A percentile compares a stretch with the other conserved stretches of the same genome.
These are phyloP conservation scores for Brachyalestes nurse DNA, from an alignment of 2,797 vertebrate species.

Conservation along the genomic window DNA sequence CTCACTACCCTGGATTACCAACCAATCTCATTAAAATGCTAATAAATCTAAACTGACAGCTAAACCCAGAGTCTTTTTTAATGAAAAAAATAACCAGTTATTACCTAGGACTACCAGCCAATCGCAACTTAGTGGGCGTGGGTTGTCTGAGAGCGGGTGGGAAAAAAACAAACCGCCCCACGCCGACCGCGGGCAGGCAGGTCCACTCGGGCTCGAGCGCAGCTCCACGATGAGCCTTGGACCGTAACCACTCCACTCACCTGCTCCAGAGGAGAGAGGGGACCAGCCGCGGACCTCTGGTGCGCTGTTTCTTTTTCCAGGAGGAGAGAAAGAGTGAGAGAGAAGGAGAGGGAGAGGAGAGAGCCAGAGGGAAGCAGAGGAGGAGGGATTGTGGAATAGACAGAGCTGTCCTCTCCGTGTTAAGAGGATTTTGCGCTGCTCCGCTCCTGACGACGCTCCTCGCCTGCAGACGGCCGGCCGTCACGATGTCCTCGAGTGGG, in stretches of 20 bases:
- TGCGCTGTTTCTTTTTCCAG: slow-evolving; percentile 66
- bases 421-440: slow-evolving; percentile 70
- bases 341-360: slow-evolving; percentile 2
- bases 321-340: slow-evolving; percentile 43
- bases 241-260: slow-evolving; percentile 73
- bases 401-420: slow-evolving; percentile 61
- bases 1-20: no score
- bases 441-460: slow-evolving; percentile 59
- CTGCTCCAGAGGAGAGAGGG: slow-evolving; percentile 69
- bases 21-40: no score
- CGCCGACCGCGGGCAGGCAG: slow-evolving; percentile 17
- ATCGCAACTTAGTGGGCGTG: background rate
- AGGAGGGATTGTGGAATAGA: slow-evolving; percentile 68
- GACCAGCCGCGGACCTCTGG: slow-evolving; percentile 61
- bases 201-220: slow-evolving; percentile 57
- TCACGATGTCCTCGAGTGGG: slow-evolving; percentile 91
- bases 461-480: slow-evolving; percentile 77
- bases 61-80: no score
- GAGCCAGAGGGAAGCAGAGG: slow-evolving; percentile 39
- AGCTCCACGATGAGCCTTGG: slow-evolving; percentile 72
- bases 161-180: slow-evolving; percentile 4
- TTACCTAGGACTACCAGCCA: background rate
- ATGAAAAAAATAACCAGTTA: background rate
- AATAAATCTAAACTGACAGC: no score
- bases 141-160: background rate